Evolutionary conservation across 2,888 invertebrate species (phyloP), one percentile per base, ranked within the genome.

Genomic region (Coenonympha arcania): DNA sequence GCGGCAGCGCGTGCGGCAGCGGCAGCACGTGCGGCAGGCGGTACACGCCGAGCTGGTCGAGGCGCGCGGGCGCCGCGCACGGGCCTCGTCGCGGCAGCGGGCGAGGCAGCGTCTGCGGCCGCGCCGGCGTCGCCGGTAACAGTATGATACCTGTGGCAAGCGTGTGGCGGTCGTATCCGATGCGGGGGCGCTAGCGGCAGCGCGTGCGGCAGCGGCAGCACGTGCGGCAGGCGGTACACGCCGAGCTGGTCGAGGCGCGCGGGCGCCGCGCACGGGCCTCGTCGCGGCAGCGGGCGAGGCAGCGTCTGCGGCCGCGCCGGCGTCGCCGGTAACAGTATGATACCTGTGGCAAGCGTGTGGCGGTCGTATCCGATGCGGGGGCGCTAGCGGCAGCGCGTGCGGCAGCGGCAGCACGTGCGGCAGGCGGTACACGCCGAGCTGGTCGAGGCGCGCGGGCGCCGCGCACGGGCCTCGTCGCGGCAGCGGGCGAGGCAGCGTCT

Each of bases 81-180:
- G 84, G 61, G 11, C 87, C 66, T 65, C 88, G 68, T 56, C 89
- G 63, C 57, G 85, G 71, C n/a, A 87, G 66, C 6, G 88, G 87
- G 6, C 89, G 86, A 4, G 88, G 87, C 54, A 89, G 69, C 39
- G 88, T 74, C 48, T 85, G 84, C 55, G 87, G 71, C 63, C 87
- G 88, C 24, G 95, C 94, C 1, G 95, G 95, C 11, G 95, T 94
- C 45, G 96, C 95, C 50, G n/a, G n/a, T n/a, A n/a, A n/a, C n/a
- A n/a, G n/a, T n/a, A n/a, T n/a, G n/a, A 31, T 73, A 83, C 83
- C 57, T 93, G 77, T 62, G 55, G 44, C 58, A 54, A 16, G 58
- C 58, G 55, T 68, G 75, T 4, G 73, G 66, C 6, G 73, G 73
- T 43, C 82, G 72, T 48, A 88, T 87, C 48, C 88, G 67, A 60